Evolutionary conservation across 2,797 vertebrate species (phyloP), one percentile per base, ranked within the genome.

Genomic region (Peromyscus eremicus): DNA sequence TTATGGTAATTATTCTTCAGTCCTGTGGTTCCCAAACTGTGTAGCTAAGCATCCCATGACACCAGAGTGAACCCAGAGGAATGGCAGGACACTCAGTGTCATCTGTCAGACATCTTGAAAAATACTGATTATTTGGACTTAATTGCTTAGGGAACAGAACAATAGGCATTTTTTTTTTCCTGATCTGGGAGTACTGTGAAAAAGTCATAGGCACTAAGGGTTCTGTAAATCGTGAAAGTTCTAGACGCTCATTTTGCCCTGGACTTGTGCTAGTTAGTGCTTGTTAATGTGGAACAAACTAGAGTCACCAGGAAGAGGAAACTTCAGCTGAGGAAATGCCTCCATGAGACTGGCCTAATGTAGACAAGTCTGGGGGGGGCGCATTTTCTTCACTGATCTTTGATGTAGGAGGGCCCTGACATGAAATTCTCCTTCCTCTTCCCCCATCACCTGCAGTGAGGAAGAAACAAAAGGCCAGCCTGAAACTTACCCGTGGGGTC

Each of bases 401-500:
- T 86, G 21, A 27, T 27, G 32, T 27, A 9, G 32, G 32, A 68
- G 46, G 46, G 66, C 34, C 23, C 64, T 62, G 37, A 6, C 1
- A 19, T 4, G 46, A 91, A 46, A 29, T 9, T 55, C 66, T 13
- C 29, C 77, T 66, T 40, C 55, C 68, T 79, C n/a, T 37, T 27
- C 7, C 9, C 62, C 11, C 14, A 9, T 34, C 27, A 49, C 0
- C 3, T 2, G 43, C 66, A 76, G 23, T 3, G 66, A 90, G 25
- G 92, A 89, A 83, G 23, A 23, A 77, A 66, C 17, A 92, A 55
- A n/a, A 80, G 32, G 14, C 14, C 14, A 34, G 75, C 5, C 90
- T 9, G 0, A 25, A 25, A 90, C 97, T 98, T 98, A 99, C 99
- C 98, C 99, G 99, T 66, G 99, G 99, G 92, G 99, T 99, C 96